Base-by-base conservation (phyloP, 2,888 invertebrate genomes). In the Schizotus pectinicornis region DNA sequence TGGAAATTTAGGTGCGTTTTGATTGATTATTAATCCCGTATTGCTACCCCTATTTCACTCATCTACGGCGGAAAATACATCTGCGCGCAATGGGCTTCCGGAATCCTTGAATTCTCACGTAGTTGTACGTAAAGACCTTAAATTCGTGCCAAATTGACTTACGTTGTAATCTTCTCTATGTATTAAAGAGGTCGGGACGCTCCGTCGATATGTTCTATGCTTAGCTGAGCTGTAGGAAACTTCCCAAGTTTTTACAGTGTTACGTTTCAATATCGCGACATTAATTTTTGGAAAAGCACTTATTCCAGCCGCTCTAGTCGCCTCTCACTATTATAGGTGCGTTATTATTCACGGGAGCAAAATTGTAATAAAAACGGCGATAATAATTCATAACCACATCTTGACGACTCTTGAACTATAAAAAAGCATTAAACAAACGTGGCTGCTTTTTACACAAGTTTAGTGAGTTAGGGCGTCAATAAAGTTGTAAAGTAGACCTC, bases 401-500 rank as follows among this genome's bases (percentile, higher is more conserved):
- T 64, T 67, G 67, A 61, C 62, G 59, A 65, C 65, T 65, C 60
- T 65, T 68, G 67, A 70, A 68, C 70, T 68, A 73, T 73, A 73
- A 74, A 74, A 74, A 72, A 64, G 71, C 74, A 72, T 73, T 75
- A 74, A 75, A 73, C 72, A 75, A 74, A 73, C 73, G 72, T 70
- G 69, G 72, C 67, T 62, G 69, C 67, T 73, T 74, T 74, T 75
- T 75, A 74, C 67, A 72, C 70, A 72, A 74, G 69, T 74, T 75
- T 73, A 73, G 74, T 70, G 70, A 72, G 72, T 72, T 70, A 70
- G 70, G 74, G 72, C 72, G 75, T 75, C 76, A 75, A 76, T 76
- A 76, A 76, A 76, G 73, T 74, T 75, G 74, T 74, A 74, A 76
- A 76, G 74, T 76, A 74, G 72, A 74, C 75, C 75, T 72, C 61